Evolutionary conservation across 2,888 invertebrate species (phyloP), one percentile per base, ranked within the genome.

Genomic region (Esperia sulphurella): DNA sequence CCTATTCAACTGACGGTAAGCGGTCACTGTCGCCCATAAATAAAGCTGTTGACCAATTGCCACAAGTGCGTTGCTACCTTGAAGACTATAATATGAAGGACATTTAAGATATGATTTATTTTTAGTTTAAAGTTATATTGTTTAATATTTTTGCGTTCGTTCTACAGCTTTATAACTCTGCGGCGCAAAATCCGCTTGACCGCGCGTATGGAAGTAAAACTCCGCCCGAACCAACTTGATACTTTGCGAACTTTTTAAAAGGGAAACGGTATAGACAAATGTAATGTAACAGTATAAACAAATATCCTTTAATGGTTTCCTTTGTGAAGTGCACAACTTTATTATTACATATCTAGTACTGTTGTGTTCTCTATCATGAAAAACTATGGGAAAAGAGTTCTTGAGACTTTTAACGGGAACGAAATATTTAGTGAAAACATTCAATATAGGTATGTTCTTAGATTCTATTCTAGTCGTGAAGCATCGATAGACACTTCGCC

Each of bases 161-260:
- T 85, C 83, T 80, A 61, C 46, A 48, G 42, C 47, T 58, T 68
- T 57, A 46, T 61, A 68, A 72, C 68, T 87, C 88, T 89, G 65
- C 80, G 79, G 51, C 61, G 67, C 63, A 76, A 83, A 88, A 85
- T 86, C 80, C 83, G 89, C 89, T 89, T 89, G 89, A 89, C 89
- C 89, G 89, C 85, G 83, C 86, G 86, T 84, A 81, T 83, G 80
- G 78, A 82, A 70, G 69, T 67, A 65, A 68, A 70, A 82, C 79
- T 74, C 60, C 68, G 75, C 57, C 71, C 64, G 60, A 71, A 61
- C 63, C 63, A 76, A 80, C 79, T 86, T 85, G 83, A 83, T 86
- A 84, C 85, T 87, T 83, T 71, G 59, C 47, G 52, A 76, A 83
- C 71, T 80, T 80, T 71, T 63, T 45, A 62, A 65, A 65, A 65